A percentile compares a stretch with the other conserved stretches of the same genome.
These are phyloP conservation scores for Apeira syringaria DNA, from an alignment of 2,888 invertebrate genomes.

Conservation along the genomic window DNA sequence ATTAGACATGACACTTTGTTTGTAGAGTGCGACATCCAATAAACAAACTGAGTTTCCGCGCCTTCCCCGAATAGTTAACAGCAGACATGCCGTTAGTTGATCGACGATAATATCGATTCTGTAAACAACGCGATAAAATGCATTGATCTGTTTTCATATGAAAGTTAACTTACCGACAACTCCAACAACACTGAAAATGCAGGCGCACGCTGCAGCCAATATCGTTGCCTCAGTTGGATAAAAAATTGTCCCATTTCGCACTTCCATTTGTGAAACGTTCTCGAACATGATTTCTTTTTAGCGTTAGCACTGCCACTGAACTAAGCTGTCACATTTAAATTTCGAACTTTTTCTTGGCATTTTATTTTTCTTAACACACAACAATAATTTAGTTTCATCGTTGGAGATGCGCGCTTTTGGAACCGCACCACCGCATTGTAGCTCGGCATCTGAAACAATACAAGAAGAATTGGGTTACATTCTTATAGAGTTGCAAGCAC, in stretches of 20 bases:
- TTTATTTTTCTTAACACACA: slow-evolving; percentile 13
- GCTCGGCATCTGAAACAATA: slow-evolving; percentile 48
- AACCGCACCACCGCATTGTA: slow-evolving; percentile 21
- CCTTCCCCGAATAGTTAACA: slow-evolving; percentile 47
- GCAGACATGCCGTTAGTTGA: slow-evolving; percentile 33
- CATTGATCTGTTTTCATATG: slow-evolving; percentile 33
- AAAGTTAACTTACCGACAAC: slow-evolving; percentile 86
- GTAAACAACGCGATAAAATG: slow-evolving; percentile 43
- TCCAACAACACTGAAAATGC: slow-evolving; percentile 90
- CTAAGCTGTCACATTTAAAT: slow-evolving; percentile 40
- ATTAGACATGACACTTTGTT: slow-evolving; percentile 49
- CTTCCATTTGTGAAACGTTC: slow-evolving; percentile 52
- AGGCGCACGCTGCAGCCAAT: slow-evolving; percentile 90
- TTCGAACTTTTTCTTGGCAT: slow-evolving; percentile 24
- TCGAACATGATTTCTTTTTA: slow-evolving; percentile 28
- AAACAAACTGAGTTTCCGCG: slow-evolving; percentile 52
- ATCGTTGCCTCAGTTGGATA: slow-evolving; percentile 90
- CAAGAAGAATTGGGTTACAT: slow-evolving; percentile 32
- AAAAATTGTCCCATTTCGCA: slow-evolving; percentile 54
- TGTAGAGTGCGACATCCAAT: slow-evolving; percentile 40
- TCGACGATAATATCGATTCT: slow-evolving; percentile 39
- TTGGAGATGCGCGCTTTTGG: slow-evolving; percentile 14
- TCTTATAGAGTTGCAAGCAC: slow-evolving; percentile 26
- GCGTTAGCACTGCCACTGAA: slow-evolving; percentile 42
- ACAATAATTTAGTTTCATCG: slow-evolving; percentile 1